These are phyloP conservation scores for Barbus barbus DNA, from an alignment of 2,113 vertebrate genomes.

Conservation along the genomic window DNA sequence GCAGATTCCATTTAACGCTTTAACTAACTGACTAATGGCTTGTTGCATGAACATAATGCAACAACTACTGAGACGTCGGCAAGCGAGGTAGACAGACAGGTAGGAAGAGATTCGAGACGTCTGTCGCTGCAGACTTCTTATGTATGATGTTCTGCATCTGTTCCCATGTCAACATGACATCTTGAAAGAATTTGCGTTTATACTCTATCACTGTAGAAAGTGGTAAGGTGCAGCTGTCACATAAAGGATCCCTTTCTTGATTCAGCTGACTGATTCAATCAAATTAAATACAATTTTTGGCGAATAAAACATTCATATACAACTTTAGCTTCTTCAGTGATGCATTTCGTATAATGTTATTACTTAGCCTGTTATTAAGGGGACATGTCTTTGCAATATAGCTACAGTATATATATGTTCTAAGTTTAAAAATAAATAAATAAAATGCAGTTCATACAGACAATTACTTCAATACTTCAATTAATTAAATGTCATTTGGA, in stretches of 20 bases:
- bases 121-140: slow-evolving; percentile 18
- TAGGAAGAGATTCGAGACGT: slow-evolving; percentile 29
- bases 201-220: neutral
- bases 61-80: slow-evolving; percentile 24
- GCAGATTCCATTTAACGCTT: slow-evolving; percentile 81
- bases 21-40: slow-evolving; percentile 62
- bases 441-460: neutral
- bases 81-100: slow-evolving; percentile 41
- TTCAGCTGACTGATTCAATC: neutral
- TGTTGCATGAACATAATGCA: slow-evolving; percentile 37
- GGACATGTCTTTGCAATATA: neutral
- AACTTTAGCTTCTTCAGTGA: neutral
- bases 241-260: neutral
- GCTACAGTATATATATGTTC: no score
- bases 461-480: neutral
- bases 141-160: slow-evolving; percentile 19
- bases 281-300: neutral
- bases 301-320: neutral
- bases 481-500: neutral
- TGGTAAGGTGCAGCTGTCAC: neutral
- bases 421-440: no score
- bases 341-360: neutral
- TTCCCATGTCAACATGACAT: slow-evolving; percentile 15
- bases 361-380: neutral
- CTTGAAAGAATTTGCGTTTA: neutral